A percentile compares a stretch with the other conserved stretches of the same genome.
These are phyloP conservation scores for Pogonophryne albipinna DNA, from an alignment of 2,797 vertebrate species.

Conservation along the genomic window DNA sequence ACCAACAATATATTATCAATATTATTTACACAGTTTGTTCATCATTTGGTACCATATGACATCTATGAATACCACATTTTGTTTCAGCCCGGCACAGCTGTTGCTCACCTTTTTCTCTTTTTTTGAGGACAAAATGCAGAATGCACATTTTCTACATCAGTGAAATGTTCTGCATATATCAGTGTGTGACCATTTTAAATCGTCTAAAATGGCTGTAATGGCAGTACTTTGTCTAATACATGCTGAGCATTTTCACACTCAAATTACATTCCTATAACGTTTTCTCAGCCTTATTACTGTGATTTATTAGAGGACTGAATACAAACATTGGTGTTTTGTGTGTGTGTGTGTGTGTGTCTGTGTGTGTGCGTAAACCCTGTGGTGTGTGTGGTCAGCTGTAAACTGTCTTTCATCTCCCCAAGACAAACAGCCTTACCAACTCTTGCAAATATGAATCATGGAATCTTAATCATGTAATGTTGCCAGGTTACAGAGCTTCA, in stretches of 20 bases:
- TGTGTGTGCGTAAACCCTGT: constrained; percentile 6
- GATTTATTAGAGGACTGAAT: constrained; percentile 32
- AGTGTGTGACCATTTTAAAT: constrained; percentile 41
- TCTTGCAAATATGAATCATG: constrained; percentile 50
- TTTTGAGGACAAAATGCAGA: constrained; percentile 5
- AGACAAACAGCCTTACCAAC: constrained; percentile 37
- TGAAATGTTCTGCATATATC: constrained; percentile 55
- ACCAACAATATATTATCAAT: constrained; percentile 82
- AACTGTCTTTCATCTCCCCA: constrained; percentile 37
- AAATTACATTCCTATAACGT: constrained; percentile 37
- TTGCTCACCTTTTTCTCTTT: neutral
- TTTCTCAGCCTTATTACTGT: constrained; percentile 20
- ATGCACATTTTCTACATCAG: neutral
- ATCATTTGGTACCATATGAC: constrained; percentile 79
- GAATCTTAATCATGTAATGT: constrained; percentile 48
- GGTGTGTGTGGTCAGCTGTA: constrained; percentile 42
- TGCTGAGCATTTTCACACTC: constrained; percentile 54
- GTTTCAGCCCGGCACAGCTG: constrained; percentile 49
- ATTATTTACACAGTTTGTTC: constrained; percentile 82
- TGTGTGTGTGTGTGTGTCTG: neutral
- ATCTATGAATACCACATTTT: constrained; percentile 57
- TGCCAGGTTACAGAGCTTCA: constrained; percentile 57
- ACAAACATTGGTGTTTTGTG: constrained; percentile 30
- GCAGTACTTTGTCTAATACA: constrained; percentile 60
- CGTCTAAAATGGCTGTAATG: constrained; percentile 57